Conservation (phyloP, 1,140 invertebrate genomes). For the Aphelenchoides besseyi region DNA sequence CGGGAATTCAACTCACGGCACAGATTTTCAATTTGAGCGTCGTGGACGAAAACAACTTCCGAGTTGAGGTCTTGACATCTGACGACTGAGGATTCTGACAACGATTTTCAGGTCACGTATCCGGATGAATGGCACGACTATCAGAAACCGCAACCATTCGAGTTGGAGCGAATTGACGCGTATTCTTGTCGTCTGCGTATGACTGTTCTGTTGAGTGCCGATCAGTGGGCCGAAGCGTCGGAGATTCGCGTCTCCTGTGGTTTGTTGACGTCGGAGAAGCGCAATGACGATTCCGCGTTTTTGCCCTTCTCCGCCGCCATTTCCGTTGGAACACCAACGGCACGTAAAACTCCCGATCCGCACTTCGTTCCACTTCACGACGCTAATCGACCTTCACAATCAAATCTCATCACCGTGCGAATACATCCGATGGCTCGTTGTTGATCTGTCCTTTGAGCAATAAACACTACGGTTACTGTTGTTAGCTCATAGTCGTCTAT, state of each 20-base stretch:
- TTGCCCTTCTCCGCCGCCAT: not conserved
- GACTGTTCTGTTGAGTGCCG: not conserved
- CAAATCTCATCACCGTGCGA: not conserved
- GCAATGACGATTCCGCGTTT: not conserved
- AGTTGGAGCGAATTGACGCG: not conserved
- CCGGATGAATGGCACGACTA: conserved; percentile 11
- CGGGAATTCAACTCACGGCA: not conserved
- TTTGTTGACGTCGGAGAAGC: not conserved
- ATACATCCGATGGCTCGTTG: not conserved
- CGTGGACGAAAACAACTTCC: not conserved
- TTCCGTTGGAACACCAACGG: not conserved
- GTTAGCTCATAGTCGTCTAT: too few species aligned
- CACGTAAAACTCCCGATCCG: not conserved
- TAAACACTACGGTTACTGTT: too few species aligned
- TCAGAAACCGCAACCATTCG: conserved; percentile 7
- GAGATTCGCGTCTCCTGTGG: conserved; percentile 11
- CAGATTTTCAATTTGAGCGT: not conserved
- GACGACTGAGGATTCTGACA: not conserved
- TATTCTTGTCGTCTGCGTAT: not conserved
- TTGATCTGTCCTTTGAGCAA: too few species aligned
- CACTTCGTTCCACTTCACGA: not conserved
- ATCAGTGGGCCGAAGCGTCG: conserved; percentile 8
- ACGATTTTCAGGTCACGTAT: conserved; percentile 3
- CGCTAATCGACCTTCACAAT: not conserved
- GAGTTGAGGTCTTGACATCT: conserved; percentile 20